A percentile compares a stretch with the other conserved stretches of the same genome.
Evolutionary conservation across 2,888 invertebrate species (phyloP).

Genomic region (Leucophora obtusa): DNA sequence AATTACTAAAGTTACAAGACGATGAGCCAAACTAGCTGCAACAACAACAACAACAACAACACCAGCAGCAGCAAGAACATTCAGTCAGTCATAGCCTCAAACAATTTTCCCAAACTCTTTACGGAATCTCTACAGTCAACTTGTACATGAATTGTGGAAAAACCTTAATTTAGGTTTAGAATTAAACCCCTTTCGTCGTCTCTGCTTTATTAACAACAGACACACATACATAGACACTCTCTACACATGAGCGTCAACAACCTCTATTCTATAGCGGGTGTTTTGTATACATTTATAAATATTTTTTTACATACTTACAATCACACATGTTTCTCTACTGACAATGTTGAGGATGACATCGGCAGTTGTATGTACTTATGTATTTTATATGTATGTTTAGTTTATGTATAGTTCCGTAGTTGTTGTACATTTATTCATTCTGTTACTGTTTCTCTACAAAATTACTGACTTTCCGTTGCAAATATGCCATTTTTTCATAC

Average conservation of each 20-base stretch:
- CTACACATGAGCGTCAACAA: constrained; percentile 37
- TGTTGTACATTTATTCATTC: constrained; percentile 32
- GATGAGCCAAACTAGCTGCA: constrained; percentile 28
- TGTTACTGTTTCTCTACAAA: constrained; percentile 3
- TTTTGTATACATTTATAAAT: constrained; percentile 3
- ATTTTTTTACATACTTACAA: neutral
- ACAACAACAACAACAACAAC: neutral
- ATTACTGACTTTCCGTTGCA: constrained; percentile 68
- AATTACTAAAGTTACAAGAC: constrained; percentile 74
- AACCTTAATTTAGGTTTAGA: constrained; percentile 35
- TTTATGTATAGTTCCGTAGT: constrained; percentile 11
- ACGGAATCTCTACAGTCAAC: constrained; percentile 16
- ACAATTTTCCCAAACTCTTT: neutral
- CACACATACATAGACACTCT: neutral
- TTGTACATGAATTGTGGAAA: constrained; percentile 14
- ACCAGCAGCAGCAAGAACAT: constrained; percentile 2
- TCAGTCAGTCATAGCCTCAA: constrained; percentile 11
- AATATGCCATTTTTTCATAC: constrained; percentile 30
- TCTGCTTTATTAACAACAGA: neutral
- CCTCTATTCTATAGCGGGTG: constrained; percentile 40
- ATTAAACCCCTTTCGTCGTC: constrained; percentile 5
- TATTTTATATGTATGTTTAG: neutral
- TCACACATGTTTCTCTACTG: constrained; percentile 1
- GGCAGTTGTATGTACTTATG: constrained; percentile 31
- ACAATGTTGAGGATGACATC: constrained; percentile 37